Base-by-base conservation (phyloP, 2,113 vertebrate genomes). In the Coptodon rendalli region DNA sequence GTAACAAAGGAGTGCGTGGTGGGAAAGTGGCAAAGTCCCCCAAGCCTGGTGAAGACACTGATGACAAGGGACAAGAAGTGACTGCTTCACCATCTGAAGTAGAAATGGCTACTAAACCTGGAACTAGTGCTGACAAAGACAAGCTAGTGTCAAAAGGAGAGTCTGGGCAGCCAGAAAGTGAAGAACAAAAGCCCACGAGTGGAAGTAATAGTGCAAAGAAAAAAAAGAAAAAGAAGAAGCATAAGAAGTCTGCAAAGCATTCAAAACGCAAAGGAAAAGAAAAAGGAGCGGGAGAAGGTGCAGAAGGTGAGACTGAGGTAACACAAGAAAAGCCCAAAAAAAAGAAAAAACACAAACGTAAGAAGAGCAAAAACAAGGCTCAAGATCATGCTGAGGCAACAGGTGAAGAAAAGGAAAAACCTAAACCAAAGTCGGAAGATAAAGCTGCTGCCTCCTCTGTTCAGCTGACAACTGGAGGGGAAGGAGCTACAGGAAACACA, bases 161-260 rank as follows among this genome's bases (percentile, higher is more conserved):
- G 27, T 17, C 36, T 3, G 89, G 54, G 16, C 92, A 91, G 6
- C 29, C 81, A 11, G 94, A 92, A 43, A 71, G 66, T 2, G 95
- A 93, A 29, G 95, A 59, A 45, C 94, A 68, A 95, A 97, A 96
- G 93, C 68, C 84, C 1, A 93, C 81, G 71, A 81, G 0, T 83
- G 89, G 71, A 95, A 95, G 93, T 95, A 96, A 95, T 50, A 84
- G 84, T 68, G 80, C 90, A 27, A 95, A 95, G 91, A 97, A 97
- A 6, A 98, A 98, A 56, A 97, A 98, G 79, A 99, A 99, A 87
- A 99, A 99, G 92, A 99, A 99, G 95, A 99, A 99, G 95, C 98
- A 98, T 91, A 99, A 98, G 97, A 99, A 99, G 90, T 98, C 98
- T 89, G 96, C 97, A 92, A 99, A 99, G 85, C 97, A 96, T 78